Percentiles rank a stretch among this genome's conserved stretches.
phyloP scores from a whole-genome alignment of 1,140 invertebrate species.

The Drosophila auraria region DNA sequence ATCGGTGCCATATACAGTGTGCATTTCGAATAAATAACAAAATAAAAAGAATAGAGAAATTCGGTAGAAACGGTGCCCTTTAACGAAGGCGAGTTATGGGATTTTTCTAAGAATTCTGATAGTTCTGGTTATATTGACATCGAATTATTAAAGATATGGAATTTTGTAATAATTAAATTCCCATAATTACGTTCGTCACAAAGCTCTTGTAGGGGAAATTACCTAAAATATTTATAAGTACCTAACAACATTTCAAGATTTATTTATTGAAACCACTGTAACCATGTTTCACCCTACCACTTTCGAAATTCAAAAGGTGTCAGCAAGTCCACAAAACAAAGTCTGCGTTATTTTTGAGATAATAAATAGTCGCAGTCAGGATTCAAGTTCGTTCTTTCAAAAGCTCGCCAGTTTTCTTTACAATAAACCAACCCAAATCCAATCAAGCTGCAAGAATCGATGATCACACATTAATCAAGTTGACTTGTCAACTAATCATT shows the following conservation, averaged over 20 bases:
- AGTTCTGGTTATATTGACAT: too few species aligned
- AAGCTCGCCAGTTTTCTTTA: neutral
- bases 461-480: slow-evolving; percentile 13
- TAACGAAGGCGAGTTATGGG: too few species aligned
- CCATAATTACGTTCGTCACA: too few species aligned
- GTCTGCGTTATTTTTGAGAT: neutral
- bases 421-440: neutral
- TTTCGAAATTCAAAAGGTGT: slow-evolving; percentile 4
- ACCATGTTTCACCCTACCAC: neutral
- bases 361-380: neutral
- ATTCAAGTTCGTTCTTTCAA: neutral
- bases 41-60: neutral
- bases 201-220: too few species aligned
- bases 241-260: too few species aligned
- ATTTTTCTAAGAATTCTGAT: too few species aligned
- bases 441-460: neutral
- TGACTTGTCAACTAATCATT: slow-evolving; percentile 12
- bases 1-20: slow-evolving; percentile 20
- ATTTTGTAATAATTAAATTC: too few species aligned
- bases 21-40: neutral
- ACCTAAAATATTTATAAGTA: too few species aligned
- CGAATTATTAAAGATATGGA: too few species aligned
- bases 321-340: slow-evolving; percentile 4
- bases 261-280: neutral
- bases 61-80: too few species aligned